Evolutionary conservation across 2,888 invertebrate species (phyloP).

Genomic region (Julus scanicus): DNA sequence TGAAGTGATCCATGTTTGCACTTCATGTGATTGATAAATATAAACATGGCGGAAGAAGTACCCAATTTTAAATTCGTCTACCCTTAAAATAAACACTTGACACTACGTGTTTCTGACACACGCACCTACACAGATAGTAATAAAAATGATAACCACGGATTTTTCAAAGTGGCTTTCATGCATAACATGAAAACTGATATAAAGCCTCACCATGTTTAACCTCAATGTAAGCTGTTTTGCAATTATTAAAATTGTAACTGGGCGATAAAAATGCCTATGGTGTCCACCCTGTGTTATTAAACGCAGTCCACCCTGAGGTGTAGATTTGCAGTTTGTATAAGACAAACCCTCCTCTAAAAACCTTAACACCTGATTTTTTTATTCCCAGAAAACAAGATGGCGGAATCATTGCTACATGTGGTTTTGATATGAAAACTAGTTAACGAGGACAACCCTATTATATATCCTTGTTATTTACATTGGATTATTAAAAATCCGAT

Average conservation of each 20-base stretch:
- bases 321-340: background rate
- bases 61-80: too few species aligned
- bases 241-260: background rate
- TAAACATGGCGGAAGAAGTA: too few species aligned
- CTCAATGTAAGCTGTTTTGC: slow-evolving; percentile 5
- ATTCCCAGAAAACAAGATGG: background rate
- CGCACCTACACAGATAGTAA: background rate
- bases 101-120: background rate
- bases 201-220: background rate
- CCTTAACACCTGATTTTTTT: background rate
- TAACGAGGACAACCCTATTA: too few species aligned
- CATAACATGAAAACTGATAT: background rate
- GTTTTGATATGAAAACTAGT: background rate
- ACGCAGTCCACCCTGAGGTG: background rate
- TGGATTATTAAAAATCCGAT: background rate
- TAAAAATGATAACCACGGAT: background rate
- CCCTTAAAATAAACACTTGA: background rate
- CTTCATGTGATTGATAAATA: too few species aligned
- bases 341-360: background rate
- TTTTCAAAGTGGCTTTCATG: background rate
- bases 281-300: background rate
- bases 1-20: too few species aligned
- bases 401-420: background rate
- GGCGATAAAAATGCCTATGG: background rate
- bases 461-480: background rate